A percentile compares a stretch with the other conserved stretches of the same genome.
Evolutionary conservation across 2,888 invertebrate genomes (phyloP).

Genomic region (Lasioglossum calceatum): DNA sequence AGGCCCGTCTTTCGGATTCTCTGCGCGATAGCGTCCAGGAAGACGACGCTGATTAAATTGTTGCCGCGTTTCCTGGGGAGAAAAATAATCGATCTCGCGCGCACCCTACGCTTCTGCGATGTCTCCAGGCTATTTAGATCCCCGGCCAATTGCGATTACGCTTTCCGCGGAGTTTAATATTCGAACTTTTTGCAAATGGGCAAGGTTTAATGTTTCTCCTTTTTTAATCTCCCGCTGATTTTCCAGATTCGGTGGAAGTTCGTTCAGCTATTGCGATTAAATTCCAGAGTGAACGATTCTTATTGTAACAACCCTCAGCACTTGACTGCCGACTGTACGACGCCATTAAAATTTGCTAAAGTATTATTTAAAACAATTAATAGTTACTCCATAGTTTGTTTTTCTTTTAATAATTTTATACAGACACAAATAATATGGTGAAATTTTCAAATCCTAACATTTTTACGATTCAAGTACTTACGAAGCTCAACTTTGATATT

Average conservation of each 20-base stretch:
- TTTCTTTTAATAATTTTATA: not conserved
- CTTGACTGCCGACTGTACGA: no score
- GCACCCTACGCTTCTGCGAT: not conserved
- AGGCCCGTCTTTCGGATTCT: slow-evolving; percentile 7
- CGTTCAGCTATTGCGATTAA: not conserved
- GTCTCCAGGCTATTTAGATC: not conserved
- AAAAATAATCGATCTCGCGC: slow-evolving; percentile 2
- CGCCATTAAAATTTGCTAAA: not conserved
- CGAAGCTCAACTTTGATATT: not conserved
- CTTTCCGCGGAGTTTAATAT: not conserved
- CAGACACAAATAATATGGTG: no score
- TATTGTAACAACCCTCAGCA: no score
- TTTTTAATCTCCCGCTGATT: not conserved
- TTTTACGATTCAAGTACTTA: not conserved
- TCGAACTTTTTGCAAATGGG: not conserved
- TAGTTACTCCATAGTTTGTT: not conserved
- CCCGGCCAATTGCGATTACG: not conserved
- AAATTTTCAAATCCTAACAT: no score
- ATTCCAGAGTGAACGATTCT: not conserved
- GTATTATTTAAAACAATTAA: not conserved
- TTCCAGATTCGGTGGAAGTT: not conserved
- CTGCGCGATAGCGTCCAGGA: not conserved
- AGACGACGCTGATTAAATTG: slow-evolving; percentile 25
- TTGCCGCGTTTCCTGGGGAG: slow-evolving; percentile 12
- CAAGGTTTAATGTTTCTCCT: not conserved